Base-by-base conservation (phyloP, 2,113 vertebrate species). In the Artemisiospiza belli region DNA sequence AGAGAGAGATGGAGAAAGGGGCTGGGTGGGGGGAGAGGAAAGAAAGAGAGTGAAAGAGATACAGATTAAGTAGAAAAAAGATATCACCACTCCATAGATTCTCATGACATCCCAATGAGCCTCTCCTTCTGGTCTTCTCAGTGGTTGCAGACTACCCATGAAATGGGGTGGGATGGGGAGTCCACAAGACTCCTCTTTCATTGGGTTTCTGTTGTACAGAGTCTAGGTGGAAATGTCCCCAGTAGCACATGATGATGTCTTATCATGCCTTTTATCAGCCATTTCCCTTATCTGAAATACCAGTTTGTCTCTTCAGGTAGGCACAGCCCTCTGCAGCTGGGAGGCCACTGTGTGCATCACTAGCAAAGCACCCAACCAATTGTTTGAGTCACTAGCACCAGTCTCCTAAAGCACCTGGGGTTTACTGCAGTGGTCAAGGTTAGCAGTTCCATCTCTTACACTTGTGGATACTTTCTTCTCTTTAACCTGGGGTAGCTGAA, bases 151-250 rank as follows among this genome's bases (percentile, higher is more conserved):
- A 25, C 24, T 41, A 25, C n/a, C 16, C 35, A 43, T 35, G 52
- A 49, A 58, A 15, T 49, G 16, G 16, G 8, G 8, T 57, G 10
- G 12, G 18, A 14, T 22, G 5, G 21, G 39, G 16, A 31, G 16
- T 9, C 25, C 31, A 51, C 31, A 35, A 59, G 59, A 35, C 17
- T 59, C 20, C 6, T 51, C 13, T 51, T 58, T 67, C 13, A 22
- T 15, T 2, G 0, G 3, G 6, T 43, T 67, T 43, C 6, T 37
- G 10, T 30, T 31, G 8, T 9, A 19, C 14, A 67, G n/a, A 74
- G 8, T 25, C 10, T 11, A 35, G 44, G 16, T 51, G 13, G 13
- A 58, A 76, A 59, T 16, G 6, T 0, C 25, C 31, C 13, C 44
- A 30, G 7, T 14, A 67, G 4, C 9, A 30, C 8, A 7, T 12